Evolutionary conservation across 2,113 vertebrate genomes (phyloP).

Genomic region (Poecile atricapillus): DNA sequence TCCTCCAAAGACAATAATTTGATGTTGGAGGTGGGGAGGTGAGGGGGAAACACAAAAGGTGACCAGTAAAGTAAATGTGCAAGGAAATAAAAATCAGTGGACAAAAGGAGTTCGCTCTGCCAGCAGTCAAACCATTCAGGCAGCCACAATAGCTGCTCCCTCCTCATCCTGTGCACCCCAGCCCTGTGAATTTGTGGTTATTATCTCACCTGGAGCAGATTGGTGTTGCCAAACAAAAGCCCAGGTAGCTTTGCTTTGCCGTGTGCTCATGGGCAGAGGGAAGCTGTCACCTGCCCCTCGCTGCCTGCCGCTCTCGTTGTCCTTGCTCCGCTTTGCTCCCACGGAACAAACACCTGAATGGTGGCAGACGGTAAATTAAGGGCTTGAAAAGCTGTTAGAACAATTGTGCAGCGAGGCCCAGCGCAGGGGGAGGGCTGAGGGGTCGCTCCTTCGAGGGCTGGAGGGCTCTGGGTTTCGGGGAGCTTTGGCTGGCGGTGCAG

Average conservation of each 20-base stretch:
- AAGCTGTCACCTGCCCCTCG: not conserved
- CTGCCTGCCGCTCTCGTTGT: not conserved
- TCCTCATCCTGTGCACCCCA: not conserved
- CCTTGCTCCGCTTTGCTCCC: not conserved
- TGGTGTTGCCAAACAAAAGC: not conserved
- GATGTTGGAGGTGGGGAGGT: not conserved
- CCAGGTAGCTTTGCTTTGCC: not conserved
- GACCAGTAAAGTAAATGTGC: not conserved
- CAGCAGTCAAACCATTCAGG: not conserved
- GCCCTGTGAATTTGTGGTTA: not conserved
- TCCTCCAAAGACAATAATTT: not conserved
- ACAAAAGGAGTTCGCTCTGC: not conserved
- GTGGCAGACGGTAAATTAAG: not conserved
- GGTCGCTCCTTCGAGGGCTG: fast-evolving
- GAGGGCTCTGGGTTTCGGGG: not conserved
- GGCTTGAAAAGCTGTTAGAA: not conserved
- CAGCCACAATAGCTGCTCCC: not conserved
- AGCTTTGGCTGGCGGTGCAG: not conserved
- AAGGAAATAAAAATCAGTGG: not conserved
- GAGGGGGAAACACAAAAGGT: not conserved
- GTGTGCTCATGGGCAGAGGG: not conserved
- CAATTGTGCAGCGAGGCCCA: not conserved
- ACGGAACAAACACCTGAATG: not conserved
- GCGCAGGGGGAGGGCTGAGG: not conserved
- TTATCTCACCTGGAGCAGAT: not conserved